Evolutionary conservation across 2,888 invertebrate genomes (phyloP).

Genomic region (Conistra vaccinii): DNA sequence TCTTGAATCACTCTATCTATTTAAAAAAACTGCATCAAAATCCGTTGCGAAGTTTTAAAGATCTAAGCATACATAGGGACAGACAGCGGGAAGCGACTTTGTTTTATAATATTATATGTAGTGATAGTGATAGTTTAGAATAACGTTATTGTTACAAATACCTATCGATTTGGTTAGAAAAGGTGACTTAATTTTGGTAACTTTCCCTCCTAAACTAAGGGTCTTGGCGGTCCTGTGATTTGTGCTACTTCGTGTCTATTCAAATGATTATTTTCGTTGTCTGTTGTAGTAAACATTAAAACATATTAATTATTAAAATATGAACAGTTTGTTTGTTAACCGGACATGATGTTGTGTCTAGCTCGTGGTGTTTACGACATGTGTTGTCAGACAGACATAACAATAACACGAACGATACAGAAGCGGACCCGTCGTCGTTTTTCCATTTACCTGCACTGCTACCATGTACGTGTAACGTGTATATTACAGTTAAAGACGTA

Average conservation of each 20-base stretch:
- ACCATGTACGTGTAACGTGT: conserved; percentile 12
- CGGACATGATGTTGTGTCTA: conserved; percentile 41
- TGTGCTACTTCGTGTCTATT: background rate
- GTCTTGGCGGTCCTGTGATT: background rate
- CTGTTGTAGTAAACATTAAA: background rate
- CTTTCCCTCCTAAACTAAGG: background rate
- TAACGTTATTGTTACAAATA: background rate
- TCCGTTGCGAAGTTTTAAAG: no score
- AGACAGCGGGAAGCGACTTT: no score
- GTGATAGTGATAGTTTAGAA: no score
- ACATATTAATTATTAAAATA: background rate
- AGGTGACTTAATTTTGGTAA: background rate
- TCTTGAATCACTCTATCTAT: no score
- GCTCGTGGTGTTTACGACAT: conserved; percentile 30
- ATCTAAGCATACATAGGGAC: no score
- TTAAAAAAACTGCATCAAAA: no score
- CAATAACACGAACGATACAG: conserved; percentile 12
- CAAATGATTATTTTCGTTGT: background rate
- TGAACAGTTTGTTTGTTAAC: conserved; percentile 3
- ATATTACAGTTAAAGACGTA: background rate
- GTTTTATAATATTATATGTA: no score
- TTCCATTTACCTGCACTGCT: background rate
- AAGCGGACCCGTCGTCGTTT: background rate
- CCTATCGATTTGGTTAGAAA: background rate
- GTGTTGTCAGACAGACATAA: conserved; percentile 29